Conservation (phyloP, 2,797 vertebrate species). For the Macropodus opercularis region DNA sequence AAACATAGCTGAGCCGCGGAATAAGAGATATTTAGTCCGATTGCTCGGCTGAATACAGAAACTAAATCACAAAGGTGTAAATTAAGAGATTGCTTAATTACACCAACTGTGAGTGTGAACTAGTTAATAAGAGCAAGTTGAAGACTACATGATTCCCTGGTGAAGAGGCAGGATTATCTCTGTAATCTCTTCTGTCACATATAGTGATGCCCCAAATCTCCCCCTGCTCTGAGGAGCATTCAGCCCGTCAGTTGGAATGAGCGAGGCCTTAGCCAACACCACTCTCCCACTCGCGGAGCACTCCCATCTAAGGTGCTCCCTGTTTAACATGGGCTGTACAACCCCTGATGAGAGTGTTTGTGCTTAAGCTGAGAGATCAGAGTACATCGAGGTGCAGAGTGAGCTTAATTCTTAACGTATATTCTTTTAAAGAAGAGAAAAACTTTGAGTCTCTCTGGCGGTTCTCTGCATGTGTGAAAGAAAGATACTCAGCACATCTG, state of each 20-base stretch:
- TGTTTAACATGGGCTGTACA: slow-evolving; percentile 75
- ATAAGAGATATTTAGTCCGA: slow-evolving; percentile 76
- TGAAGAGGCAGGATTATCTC: slow-evolving; percentile 86
- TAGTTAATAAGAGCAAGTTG: slow-evolving; percentile 84
- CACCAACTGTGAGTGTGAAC: slow-evolving; percentile 78
- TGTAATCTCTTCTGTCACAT: slow-evolving; percentile 91
- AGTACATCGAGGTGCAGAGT: slow-evolving; percentile 44
- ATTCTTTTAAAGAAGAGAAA: slow-evolving; percentile 60
- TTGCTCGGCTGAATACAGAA: slow-evolving; percentile 73
- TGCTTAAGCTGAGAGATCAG: slow-evolving; percentile 72
- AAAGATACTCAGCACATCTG: slow-evolving; percentile 7
- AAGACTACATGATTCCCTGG: slow-evolving; percentile 83
- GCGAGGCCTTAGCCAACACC: slow-evolving; percentile 79
- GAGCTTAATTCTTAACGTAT: slow-evolving; percentile 53
- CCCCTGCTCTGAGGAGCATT: slow-evolving; percentile 82
- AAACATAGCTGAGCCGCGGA: slow-evolving; percentile 76
- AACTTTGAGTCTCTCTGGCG: slow-evolving; percentile 30
- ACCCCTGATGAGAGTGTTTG: slow-evolving; percentile 55
- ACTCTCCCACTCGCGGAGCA: slow-evolving; percentile 66
- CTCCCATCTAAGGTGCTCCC: slow-evolving; percentile 43
- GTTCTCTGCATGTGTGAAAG: slow-evolving; percentile 14
- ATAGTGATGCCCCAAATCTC: slow-evolving; percentile 86
- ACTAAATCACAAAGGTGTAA: slow-evolving; percentile 79
- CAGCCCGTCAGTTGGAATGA: slow-evolving; percentile 87
- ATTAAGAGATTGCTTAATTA: slow-evolving; percentile 80